Conservation (phyloP, 2,888 invertebrate genomes). For the Drosophila meridiana region DNA sequence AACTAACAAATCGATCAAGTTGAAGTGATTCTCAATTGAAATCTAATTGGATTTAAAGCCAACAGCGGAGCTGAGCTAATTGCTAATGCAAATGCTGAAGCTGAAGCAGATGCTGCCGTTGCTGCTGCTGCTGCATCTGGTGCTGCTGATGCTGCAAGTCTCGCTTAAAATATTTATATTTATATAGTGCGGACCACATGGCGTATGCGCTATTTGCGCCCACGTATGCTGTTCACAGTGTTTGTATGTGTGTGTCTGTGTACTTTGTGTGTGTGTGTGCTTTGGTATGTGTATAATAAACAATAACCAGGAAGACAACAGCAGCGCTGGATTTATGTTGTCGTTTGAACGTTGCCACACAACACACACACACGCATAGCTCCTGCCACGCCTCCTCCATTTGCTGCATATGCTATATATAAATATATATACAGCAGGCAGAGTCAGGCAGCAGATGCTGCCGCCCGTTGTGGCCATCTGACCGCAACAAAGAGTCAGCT, state of each 20-base stretch:
- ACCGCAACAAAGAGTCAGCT: conserved; percentile 56
- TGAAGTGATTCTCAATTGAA: conserved; percentile 10
- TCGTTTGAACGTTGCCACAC: conserved; percentile 52
- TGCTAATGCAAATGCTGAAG: conserved; percentile 28
- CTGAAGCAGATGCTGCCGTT: background rate
- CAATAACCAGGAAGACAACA: conserved; percentile 72
- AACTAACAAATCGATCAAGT: conserved; percentile 5
- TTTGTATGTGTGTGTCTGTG: conserved; percentile 33
- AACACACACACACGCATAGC: conserved; percentile 2
- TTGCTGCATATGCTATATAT: conserved; percentile 41
- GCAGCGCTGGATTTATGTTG: conserved; percentile 69
- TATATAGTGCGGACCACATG: conserved; percentile 56
- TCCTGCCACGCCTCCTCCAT: conserved; percentile 27
- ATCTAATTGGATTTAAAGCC: conserved; percentile 23
- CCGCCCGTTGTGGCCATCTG: conserved; percentile 41
- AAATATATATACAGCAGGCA: conserved; percentile 34
- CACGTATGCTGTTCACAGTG: conserved; percentile 34
- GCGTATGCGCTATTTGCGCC: conserved; percentile 61
- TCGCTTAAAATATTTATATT: conserved; percentile 61
- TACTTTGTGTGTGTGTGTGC: conserved; percentile 24
- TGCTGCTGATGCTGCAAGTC: conserved; percentile 37
- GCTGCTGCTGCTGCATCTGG: conserved; percentile 33
- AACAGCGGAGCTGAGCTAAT: conserved; percentile 31
- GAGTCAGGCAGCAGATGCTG: conserved; percentile 48
- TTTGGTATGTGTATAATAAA: conserved; percentile 56